Percentiles rank a stretch among this genome's conserved stretches.
Conservation (phyloP, 2,888 invertebrate species). For the Fabriciana adippe region DNA sequence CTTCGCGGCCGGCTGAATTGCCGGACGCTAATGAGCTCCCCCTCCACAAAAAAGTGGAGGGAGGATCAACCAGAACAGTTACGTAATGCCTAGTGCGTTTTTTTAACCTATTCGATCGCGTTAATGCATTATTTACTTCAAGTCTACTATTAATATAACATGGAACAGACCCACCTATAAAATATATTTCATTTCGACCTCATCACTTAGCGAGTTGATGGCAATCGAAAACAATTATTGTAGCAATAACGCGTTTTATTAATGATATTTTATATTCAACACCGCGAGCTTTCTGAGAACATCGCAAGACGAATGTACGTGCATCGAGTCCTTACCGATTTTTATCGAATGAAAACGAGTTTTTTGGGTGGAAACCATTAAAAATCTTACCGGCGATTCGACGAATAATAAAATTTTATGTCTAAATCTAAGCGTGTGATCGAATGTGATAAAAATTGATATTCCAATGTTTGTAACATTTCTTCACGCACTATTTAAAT, state of each 20-base stretch:
- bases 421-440: slow-evolving; percentile 56
- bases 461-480: slow-evolving; percentile 41
- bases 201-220: slow-evolving; percentile 41
- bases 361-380: slow-evolving; percentile 51
- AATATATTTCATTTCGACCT: slow-evolving; percentile 23
- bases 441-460: slow-evolving; percentile 50
- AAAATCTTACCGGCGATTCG: slow-evolving; percentile 54
- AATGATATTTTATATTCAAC: slow-evolving; percentile 52
- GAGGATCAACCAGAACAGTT: too few species aligned
- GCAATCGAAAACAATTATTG: slow-evolving; percentile 50
- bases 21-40: too few species aligned
- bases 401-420: slow-evolving; percentile 65
- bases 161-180: too few species aligned
- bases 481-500: slow-evolving; percentile 42
- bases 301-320: slow-evolving; percentile 46
- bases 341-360: slow-evolving; percentile 57
- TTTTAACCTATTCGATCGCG: too few species aligned
- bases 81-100: too few species aligned
- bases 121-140: too few species aligned
- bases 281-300: slow-evolving; percentile 48
- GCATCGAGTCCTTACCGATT: slow-evolving; percentile 56
- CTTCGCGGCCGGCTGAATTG: too few species aligned
- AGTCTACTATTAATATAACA: too few species aligned
- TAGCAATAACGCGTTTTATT: slow-evolving; percentile 50
- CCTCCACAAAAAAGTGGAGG: too few species aligned